Base-by-base conservation (phyloP, 92 coral and sea anemone genomes). In the Ricordea florida region DNA sequence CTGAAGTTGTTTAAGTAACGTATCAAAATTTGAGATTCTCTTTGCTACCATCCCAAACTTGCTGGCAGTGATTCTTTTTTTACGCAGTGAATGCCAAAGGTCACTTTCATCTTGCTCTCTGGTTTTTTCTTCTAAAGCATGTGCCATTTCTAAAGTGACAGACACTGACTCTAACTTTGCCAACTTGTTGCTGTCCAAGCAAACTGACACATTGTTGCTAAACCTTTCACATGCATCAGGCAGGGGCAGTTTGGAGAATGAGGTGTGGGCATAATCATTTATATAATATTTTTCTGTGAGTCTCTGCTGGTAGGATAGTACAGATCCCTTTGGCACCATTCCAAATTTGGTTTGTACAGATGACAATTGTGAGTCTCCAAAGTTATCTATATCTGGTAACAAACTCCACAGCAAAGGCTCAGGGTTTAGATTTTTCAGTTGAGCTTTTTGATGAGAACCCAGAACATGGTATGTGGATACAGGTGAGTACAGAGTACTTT, bases 41-140 rank as follows among this genome's bases (percentile, higher is more conserved):
- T 45, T 79, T 40, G 79, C 82, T 25, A 85, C 87, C 1, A 18
- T 47, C 9, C 87, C 86, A 66, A 64, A 80, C 25, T 86, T 81
- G 35, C 84, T 80, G 4, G 89, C 84, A 57, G 84, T 84, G 8
- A 84, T 78, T 48, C 71, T 57, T 45, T 67, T 47, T 29, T 32
- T 20, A 13, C 78, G 41, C n/a, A n/a, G n/a, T n/a, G n/a, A n/a
- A n/a, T n/a, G n/a, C n/a, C n/a, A n/a, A n/a, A n/a, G n/a, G n/a
- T n/a, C n/a, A n/a, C n/a, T n/a, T n/a, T n/a, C n/a, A n/a, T n/a
- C n/a, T n/a, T n/a, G n/a, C n/a, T n/a, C n/a, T n/a, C n/a, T n/a
- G n/a, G n/a, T n/a, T n/a, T n/a, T n/a, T n/a, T n/a, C n/a, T n/a
- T n/a, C n/a, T n/a, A n/a, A n/a, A n/a, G 10, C 38, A 16, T 11